phyloP scores from a whole-genome alignment of 2,797 vertebrate genomes.

The Brachyalestes nurse region DNA sequence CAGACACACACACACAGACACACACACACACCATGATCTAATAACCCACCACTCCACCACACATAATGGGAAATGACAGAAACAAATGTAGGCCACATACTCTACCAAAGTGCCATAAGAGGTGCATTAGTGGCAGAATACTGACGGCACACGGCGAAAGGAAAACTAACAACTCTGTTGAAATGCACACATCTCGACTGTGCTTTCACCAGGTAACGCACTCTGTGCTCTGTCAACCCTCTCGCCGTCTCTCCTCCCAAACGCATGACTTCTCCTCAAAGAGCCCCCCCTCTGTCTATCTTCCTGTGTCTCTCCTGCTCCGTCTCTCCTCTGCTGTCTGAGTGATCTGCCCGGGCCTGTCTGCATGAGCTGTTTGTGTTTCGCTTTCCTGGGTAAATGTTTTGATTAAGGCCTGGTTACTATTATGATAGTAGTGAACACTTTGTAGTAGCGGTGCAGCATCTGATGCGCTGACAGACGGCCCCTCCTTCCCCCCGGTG shows the following conservation, averaged over 20 bases:
- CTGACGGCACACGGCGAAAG: not conserved
- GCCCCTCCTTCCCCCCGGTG: conserved; percentile 71
- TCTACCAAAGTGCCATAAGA: conserved; percentile 1
- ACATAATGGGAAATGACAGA: conserved; percentile 3
- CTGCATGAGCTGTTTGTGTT: conserved; percentile 70
- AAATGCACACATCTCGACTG: not conserved
- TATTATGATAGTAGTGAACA: conserved; percentile 78
- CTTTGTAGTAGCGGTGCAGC: conserved; percentile 70
- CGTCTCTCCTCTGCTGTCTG: conserved; percentile 57
- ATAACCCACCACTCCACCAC: not conserved
- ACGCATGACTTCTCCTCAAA: conserved; percentile 15
- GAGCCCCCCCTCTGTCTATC: not conserved
- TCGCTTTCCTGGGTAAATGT: conserved; percentile 71
- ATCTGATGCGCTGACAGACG: conserved; percentile 73
- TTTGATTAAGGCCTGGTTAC: conserved; percentile 79
- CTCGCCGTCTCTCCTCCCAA: not conserved
- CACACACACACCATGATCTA: not conserved
- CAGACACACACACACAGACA: not conserved
- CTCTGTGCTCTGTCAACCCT: not conserved
- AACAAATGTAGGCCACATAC: conserved; percentile 14
- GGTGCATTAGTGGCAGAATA: not conserved
- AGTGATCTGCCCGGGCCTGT: conserved; percentile 75
- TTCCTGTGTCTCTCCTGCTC: conserved; percentile 1
- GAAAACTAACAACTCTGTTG: not conserved
- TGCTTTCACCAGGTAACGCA: not conserved